Evolutionary conservation across 1,140 invertebrate genomes (phyloP).

Genomic region (Apis dorsata): DNA sequence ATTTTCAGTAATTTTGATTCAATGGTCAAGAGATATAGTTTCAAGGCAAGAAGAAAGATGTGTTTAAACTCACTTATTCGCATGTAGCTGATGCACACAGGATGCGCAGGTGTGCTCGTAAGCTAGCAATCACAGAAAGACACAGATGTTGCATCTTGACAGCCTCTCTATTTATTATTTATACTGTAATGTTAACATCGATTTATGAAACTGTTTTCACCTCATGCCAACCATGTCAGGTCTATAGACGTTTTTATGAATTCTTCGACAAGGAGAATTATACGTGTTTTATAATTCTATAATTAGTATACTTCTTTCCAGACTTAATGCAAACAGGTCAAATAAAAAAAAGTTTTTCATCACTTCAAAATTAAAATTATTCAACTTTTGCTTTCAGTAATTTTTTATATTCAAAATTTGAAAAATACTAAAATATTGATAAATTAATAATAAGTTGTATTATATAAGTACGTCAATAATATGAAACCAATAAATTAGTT

Average conservation of each 20-base stretch:
- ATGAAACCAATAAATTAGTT: no score
- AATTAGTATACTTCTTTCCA: no score
- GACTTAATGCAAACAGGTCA: no score
- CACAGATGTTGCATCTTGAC: slow-evolving; percentile 21
- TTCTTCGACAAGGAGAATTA: neutral
- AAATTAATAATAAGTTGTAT: no score
- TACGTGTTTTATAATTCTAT: no score
- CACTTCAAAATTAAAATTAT: no score
- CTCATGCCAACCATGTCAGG: neutral
- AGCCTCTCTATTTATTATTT: slow-evolving; percentile 21
- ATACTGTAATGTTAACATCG: slow-evolving; percentile 15
- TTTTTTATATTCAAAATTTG: no score
- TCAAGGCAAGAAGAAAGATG: neutral
- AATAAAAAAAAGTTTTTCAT: no score
- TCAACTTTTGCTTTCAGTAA: no score
- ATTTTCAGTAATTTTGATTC: neutral
- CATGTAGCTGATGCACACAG: neutral
- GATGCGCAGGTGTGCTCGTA: neutral
- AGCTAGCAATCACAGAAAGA: neutral
- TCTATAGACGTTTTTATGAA: neutral
- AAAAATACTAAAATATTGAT: no score
- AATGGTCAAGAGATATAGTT: neutral
- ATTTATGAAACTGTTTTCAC: neutral
- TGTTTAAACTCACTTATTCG: neutral
- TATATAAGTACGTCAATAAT: no score